These are phyloP conservation scores for Cepaea hortensis DNA, from an alignment of 2,888 invertebrate genomes.

Conservation along the genomic window DNA sequence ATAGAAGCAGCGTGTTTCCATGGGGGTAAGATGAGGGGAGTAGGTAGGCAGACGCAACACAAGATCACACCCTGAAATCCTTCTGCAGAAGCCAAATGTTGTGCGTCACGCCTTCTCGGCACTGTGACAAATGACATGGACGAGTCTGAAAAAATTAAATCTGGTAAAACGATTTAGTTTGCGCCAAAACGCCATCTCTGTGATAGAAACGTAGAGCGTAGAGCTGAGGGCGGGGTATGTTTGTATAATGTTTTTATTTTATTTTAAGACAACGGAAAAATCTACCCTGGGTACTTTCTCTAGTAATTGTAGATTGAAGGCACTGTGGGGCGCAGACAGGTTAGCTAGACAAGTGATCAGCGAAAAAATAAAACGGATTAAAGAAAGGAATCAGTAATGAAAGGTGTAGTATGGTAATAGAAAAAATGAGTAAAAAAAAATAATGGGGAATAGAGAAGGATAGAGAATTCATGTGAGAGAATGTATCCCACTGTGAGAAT, in stretches of 20 bases:
- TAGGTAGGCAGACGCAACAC: background rate
- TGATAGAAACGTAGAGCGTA: background rate
- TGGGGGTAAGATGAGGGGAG: background rate
- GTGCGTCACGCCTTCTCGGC: conserved; percentile 26
- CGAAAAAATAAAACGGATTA: background rate
- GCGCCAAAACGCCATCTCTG: background rate
- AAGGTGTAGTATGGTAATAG: no score
- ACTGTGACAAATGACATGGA: conserved; percentile 6
- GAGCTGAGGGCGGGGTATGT: background rate
- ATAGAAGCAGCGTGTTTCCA: no score
- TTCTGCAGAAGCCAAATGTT: conserved; percentile 10
- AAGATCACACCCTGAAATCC: background rate
- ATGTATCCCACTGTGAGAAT: no score
- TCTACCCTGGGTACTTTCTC: no score
- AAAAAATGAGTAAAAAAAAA: background rate
- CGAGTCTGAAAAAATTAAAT: background rate
- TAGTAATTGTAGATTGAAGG: no score
- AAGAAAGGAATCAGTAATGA: no score
- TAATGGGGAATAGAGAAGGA: no score
- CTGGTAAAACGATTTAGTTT: background rate
- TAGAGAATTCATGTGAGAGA: no score
- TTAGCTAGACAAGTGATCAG: background rate
- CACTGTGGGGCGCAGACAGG: no score
- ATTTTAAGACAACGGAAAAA: background rate
- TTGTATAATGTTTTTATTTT: background rate